Conservation (phyloP, 2,113 vertebrate species). For the Nibea albiflora region DNA sequence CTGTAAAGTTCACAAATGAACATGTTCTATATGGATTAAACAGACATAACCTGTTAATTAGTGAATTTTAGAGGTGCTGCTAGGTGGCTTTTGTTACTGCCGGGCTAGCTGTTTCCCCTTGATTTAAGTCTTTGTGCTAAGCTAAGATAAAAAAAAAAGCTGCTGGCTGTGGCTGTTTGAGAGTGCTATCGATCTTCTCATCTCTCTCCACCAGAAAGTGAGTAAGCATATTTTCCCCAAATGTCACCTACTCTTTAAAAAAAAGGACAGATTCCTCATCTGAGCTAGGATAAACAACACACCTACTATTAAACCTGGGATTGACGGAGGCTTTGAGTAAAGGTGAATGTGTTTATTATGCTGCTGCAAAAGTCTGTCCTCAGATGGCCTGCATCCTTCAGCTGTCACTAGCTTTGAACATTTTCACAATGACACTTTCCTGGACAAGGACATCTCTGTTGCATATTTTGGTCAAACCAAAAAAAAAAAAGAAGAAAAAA, state of each 20-base stretch:
- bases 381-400: neutral
- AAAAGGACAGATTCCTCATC: neutral
- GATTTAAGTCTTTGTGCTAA: neutral
- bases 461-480: constrained; percentile 34
- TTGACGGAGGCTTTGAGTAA: neutral
- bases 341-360: neutral
- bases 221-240: neutral
- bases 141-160: neutral
- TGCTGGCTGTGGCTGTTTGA: neutral
- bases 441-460: constrained; percentile 28
- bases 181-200: neutral
- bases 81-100: too few relatives aligned
- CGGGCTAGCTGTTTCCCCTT: neutral
- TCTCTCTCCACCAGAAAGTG: neutral
- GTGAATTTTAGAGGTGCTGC: neutral
- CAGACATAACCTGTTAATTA: neutral
- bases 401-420: constrained; percentile 32
- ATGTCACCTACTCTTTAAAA: neutral
- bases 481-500: neutral
- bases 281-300: neutral
- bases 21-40: too few relatives aligned
- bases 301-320: neutral
- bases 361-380: neutral
- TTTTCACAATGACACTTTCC: constrained; percentile 31
- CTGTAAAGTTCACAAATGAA: too few relatives aligned